These are phyloP conservation scores for Craseonycteris thonglongyai DNA, from an alignment of 2,113 vertebrate species.

Conservation along the genomic window DNA sequence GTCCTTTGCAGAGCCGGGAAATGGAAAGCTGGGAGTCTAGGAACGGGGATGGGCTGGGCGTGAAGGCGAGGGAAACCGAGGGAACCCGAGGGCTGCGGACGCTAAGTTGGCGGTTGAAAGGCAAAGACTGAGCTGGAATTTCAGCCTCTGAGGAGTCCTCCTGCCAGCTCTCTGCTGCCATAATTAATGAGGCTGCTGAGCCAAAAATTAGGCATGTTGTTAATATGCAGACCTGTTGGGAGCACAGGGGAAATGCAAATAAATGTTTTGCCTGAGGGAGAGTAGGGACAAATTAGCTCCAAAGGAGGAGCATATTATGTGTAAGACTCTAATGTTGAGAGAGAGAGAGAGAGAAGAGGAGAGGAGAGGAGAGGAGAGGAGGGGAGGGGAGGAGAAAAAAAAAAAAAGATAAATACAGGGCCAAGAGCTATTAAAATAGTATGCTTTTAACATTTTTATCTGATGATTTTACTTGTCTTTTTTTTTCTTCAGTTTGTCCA, in stretches of 20 bases:
- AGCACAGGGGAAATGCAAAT: conserved; percentile 48
- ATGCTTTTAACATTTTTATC: background rate
- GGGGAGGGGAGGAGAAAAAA: background rate
- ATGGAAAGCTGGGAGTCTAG: background rate
- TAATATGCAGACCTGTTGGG: conserved; percentile 42
- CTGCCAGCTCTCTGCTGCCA: background rate
- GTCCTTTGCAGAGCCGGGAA: background rate
- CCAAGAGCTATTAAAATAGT: background rate
- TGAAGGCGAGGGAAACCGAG: background rate
- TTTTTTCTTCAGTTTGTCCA: background rate
- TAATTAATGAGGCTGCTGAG: conserved; percentile 20
- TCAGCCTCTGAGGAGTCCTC: background rate
- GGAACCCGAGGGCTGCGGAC: background rate
- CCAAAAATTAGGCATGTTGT: conserved; percentile 31
- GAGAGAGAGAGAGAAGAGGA: background rate
- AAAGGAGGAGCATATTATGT: background rate
- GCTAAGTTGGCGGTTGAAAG: background rate
- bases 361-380: background rate
- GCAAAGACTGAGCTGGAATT: background rate
- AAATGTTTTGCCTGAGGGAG: conserved; percentile 62
- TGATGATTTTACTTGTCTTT: background rate
- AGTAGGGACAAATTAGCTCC: background rate
- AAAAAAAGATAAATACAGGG: background rate
- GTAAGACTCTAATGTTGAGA: background rate
- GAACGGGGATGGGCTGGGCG: background rate